These are phyloP conservation scores for Penaeus vannamei DNA, from an alignment of 1,140 invertebrate genomes.

Conservation along the genomic window DNA sequence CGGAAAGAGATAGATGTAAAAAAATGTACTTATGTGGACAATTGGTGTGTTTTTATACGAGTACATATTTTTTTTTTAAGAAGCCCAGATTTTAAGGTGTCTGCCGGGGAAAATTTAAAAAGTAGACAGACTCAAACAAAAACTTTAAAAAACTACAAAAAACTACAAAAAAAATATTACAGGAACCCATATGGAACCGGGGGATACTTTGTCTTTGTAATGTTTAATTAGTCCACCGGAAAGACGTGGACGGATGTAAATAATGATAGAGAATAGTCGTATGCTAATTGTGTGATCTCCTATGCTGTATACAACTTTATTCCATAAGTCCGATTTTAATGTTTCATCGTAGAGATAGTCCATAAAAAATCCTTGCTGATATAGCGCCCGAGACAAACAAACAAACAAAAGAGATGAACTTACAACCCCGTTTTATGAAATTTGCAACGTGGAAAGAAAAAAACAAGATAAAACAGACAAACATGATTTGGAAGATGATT, in stretches of 20 bases:
- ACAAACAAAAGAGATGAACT: slow-evolving; percentile 25
- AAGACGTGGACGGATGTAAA: slow-evolving; percentile 58
- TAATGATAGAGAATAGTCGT: slow-evolving; percentile 59
- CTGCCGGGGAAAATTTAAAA: slow-evolving; percentile 24
- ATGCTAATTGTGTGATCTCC: slow-evolving; percentile 64
- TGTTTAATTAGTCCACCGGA: slow-evolving; percentile 49
- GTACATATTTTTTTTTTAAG: neutral
- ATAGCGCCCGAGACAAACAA: slow-evolving; percentile 38
- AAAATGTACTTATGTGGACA: neutral
- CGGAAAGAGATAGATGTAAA: slow-evolving; percentile 7
- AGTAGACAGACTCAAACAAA: slow-evolving; percentile 27
- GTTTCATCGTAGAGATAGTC: slow-evolving; percentile 64
- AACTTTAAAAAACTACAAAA: slow-evolving; percentile 6
- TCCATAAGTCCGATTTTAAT: slow-evolving; percentile 62
- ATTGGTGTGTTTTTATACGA: slow-evolving; percentile 12
- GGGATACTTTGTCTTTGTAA: slow-evolving; percentile 27
- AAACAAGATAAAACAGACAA: too few species aligned
- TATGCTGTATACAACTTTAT: slow-evolving; percentile 62
- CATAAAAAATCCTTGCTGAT: slow-evolving; percentile 52
- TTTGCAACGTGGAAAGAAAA: too few species aligned
- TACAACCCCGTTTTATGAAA: too few species aligned
- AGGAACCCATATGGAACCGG: slow-evolving; percentile 49
- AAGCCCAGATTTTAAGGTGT: slow-evolving; percentile 28
- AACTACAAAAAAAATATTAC: slow-evolving; percentile 37
- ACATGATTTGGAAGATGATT: neutral